Percentiles rank a stretch among this genome's conserved stretches.
phyloP scores from a whole-genome alignment of 2,113 vertebrate species.

The Taxidea taxus region DNA sequence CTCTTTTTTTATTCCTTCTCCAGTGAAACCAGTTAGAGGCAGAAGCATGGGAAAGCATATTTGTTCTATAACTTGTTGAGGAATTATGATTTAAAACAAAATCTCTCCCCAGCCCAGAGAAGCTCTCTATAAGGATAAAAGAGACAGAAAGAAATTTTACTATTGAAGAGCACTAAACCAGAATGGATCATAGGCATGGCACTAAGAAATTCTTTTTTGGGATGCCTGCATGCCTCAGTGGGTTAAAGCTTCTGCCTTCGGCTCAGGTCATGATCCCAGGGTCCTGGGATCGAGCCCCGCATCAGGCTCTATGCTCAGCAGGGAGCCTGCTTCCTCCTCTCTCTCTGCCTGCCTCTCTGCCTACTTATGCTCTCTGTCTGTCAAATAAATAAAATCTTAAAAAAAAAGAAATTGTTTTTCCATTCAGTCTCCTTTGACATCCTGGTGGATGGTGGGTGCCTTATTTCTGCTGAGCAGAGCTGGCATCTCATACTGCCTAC shows the following conservation, averaged over 20 bases:
- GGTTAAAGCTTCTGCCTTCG: too few relatives aligned
- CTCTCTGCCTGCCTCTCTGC: too few relatives aligned
- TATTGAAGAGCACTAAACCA: background rate
- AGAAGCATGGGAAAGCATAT: background rate
- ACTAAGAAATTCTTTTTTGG: background rate
- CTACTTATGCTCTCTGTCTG: too few relatives aligned
- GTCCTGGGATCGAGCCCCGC: too few relatives aligned
- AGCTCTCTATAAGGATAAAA: background rate
- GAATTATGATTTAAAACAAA: background rate
- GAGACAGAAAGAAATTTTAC: background rate
- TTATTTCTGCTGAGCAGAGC: background rate
- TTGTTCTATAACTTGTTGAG: background rate
- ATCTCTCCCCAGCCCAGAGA: background rate
- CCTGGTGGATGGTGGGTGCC: background rate
- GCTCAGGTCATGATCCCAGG: too few relatives aligned
- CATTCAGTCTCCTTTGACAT: background rate
- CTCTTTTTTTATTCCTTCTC: background rate
- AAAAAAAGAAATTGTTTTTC: background rate
- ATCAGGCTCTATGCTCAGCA: too few relatives aligned
- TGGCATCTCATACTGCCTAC: background rate
- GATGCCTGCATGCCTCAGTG: too few relatives aligned
- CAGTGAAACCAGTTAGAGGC: background rate
- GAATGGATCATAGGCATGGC: background rate
- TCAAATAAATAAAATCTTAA: too few relatives aligned
- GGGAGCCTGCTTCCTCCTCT: too few relatives aligned